Conservation (phyloP, 2,888 invertebrate genomes). For the Mimas tiliae region DNA sequence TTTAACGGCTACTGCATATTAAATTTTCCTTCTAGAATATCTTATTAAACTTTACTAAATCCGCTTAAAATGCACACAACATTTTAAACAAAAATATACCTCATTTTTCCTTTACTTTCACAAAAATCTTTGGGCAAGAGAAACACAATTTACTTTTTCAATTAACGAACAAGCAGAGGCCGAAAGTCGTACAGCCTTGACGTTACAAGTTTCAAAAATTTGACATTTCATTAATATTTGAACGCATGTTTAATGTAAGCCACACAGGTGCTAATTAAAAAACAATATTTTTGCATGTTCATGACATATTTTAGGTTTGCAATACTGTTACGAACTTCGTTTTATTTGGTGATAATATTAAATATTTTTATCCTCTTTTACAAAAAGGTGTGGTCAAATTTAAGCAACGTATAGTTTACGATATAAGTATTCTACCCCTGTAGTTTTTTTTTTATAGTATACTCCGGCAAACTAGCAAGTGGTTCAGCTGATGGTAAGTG, state of each 20-base stretch:
- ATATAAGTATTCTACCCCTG: too few relatives aligned
- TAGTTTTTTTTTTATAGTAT: too few relatives aligned
- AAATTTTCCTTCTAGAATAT: too few relatives aligned
- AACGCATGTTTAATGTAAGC: constrained; percentile 19
- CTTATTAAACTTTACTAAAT: not conserved
- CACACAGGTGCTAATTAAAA: constrained; percentile 20
- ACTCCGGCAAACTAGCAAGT: too few relatives aligned
- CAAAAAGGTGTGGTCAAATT: not conserved
- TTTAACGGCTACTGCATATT: too few relatives aligned
- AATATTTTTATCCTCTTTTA: not conserved
- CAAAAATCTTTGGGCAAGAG: constrained; percentile 13
- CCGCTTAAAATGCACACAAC: not conserved
- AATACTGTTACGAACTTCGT: constrained; percentile 8
- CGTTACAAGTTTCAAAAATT: constrained; percentile 21
- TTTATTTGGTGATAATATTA: not conserved
- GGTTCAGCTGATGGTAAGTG: too few relatives aligned
- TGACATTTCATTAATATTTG: constrained; percentile 24
- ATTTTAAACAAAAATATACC: not conserved
- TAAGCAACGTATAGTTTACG: too few relatives aligned
- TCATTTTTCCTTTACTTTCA: constrained; percentile 19
- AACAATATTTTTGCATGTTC: constrained; percentile 20
- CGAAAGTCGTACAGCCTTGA: constrained; percentile 23
- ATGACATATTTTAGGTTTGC: constrained; percentile 5
- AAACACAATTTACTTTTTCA: constrained; percentile 25
- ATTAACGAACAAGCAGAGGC: constrained; percentile 24